Conservation (phyloP, 1,140 invertebrate species). For the Gryon sp. region DNA sequence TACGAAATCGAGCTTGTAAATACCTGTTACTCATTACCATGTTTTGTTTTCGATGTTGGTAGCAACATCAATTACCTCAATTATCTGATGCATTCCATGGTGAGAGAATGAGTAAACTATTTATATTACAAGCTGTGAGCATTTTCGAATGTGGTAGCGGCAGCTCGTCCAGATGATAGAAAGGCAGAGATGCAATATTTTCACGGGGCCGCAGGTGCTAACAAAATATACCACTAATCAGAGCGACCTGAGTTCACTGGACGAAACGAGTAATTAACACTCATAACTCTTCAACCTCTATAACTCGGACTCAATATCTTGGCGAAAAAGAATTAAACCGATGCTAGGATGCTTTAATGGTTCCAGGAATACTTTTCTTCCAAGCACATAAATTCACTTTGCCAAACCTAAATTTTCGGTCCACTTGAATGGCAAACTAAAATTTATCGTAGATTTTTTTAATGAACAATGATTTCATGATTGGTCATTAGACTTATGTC, state of each 20-base stretch:
- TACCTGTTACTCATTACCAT: constrained; percentile 27
- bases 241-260: constrained; percentile 56
- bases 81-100: constrained; percentile 38
- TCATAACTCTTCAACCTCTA: constrained; percentile 69
- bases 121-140: constrained; percentile 46
- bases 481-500: constrained; percentile 32
- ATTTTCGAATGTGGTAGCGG: constrained; percentile 51
- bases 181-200: constrained; percentile 53
- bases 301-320: constrained; percentile 62
- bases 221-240: constrained; percentile 71
- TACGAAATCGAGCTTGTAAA: not conserved
- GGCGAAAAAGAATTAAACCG: constrained; percentile 60
- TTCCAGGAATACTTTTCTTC: constrained; percentile 65
- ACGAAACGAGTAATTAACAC: constrained; percentile 74
- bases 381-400: constrained; percentile 67
- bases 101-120: constrained; percentile 43
- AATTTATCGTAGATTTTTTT: constrained; percentile 51
- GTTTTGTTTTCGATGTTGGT: constrained; percentile 32
- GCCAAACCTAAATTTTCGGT: constrained; percentile 44
- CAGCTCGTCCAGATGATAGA: constrained; percentile 47
- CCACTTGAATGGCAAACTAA: constrained; percentile 17
- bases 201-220: constrained; percentile 69
- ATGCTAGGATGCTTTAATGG: constrained; percentile 64
- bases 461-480: constrained; percentile 47
- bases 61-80: constrained; percentile 56